Conservation (phyloP, 2,888 invertebrate species). For the Ischnus inquisitorius region DNA sequence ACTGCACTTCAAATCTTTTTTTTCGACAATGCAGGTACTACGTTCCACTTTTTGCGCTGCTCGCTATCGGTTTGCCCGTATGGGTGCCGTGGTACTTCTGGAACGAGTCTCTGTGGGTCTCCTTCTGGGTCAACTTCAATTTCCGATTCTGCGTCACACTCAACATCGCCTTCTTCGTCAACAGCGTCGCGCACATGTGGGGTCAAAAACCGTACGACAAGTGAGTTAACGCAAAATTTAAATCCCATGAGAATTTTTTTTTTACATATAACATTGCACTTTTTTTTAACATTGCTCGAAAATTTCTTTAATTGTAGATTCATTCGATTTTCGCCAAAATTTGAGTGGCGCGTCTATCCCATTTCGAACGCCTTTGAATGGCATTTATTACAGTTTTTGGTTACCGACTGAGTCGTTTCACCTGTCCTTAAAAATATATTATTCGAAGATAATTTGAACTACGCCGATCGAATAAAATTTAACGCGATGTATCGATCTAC, state of each 20-base stretch:
- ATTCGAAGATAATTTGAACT: no score
- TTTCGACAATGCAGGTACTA: conserved; percentile 87
- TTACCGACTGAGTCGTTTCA: no score
- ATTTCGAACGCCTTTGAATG: no score
- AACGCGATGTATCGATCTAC: conserved; percentile 41
- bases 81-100: conserved; percentile 93
- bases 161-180: conserved; percentile 97
- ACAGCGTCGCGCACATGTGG: conserved; percentile 97
- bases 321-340: no score
- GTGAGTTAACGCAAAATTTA: conserved; percentile 84
- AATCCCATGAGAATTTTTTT: background rate
- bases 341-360: no score
- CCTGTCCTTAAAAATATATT: no score
- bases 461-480: no score
- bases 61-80: conserved; percentile 90
- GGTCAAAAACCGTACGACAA: conserved; percentile 97
- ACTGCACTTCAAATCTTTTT: background rate
- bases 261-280: background rate
- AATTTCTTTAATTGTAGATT: no score
- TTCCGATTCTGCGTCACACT: conserved; percentile 94
- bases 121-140: conserved; percentile 94
- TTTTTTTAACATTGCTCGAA: no score
- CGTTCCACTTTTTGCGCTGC: conserved; percentile 90
- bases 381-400: no score
- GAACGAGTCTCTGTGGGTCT: conserved; percentile 92